Base-by-base conservation (phyloP, 2,888 invertebrate species). In the Ormyrus rosae region DNA sequence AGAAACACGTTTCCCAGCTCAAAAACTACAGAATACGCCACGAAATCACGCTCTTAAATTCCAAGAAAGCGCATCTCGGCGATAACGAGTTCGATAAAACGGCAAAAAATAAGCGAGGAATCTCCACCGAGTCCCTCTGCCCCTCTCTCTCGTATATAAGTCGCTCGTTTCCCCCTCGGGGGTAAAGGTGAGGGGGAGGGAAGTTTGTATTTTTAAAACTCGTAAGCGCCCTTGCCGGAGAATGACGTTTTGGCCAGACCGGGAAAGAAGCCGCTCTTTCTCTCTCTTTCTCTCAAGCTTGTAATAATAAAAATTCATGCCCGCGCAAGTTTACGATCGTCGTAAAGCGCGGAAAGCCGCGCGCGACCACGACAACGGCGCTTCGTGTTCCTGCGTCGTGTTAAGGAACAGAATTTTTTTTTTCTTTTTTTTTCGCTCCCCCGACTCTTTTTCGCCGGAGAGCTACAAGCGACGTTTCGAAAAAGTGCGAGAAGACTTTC, bases 301-400 rank as follows among this genome's bases (percentile, higher is more conserved):
- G 69, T 85, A 86, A 86, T 85, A 86, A 85, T 87, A 87, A 87
- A 87, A 87, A 87, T 86, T 86, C 84, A 87, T 83, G 77, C 56
- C 63, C 50, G 56, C 73, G 84, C 82, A 85, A 84, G 79, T 87
- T 87, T 88, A 88, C 83, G 85, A 85, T 81, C 82, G 78, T 83
- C 83, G 84, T 87, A 87, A 88, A 87, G 61, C 58, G 71, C 65
- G 78, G 34, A 34, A 34, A 34, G 34, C 34, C 34, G 34, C 34
- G 34, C 34, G 34, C 34, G 34, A 34, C 34, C 65, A 53, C 61
- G 74, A 48, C 53, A 60, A 56, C 65, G 70, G 51, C 64, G 80
- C 60, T 55, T 56, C 68, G 58, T 13, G 65, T 67, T 60, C 10
- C 50, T 34, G 34, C 34, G 34, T 9, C 61, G 58, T 69, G 61